Evolutionary conservation across 2,888 invertebrate species (phyloP).

Genomic region (Drosophila ustulata): DNA sequence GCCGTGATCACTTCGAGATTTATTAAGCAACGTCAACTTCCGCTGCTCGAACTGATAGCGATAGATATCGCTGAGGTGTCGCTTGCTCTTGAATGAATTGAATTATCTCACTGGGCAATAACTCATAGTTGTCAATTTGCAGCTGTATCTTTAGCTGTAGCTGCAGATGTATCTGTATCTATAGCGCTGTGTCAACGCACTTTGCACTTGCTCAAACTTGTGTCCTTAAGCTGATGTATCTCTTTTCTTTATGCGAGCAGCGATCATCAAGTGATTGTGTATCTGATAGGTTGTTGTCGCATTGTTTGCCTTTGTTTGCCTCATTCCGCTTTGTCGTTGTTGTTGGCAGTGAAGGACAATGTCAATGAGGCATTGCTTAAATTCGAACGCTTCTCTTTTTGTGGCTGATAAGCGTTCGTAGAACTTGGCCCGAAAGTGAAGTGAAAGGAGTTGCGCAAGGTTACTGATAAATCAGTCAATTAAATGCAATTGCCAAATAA

Average conservation of each 20-base stretch:
- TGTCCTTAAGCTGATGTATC: conserved; percentile 75
- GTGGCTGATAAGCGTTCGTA: conserved; percentile 65
- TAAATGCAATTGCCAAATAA: conserved; percentile 7
- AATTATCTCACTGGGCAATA: conserved; percentile 10
- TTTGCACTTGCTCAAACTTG: conserved; percentile 80
- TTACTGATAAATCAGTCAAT: conserved; percentile 17
- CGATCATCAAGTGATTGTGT: conserved; percentile 26
- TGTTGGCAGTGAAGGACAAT: conserved; percentile 76
- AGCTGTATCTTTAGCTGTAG: neutral
- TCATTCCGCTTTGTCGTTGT: conserved; percentile 49
- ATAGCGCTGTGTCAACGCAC: conserved; percentile 45
- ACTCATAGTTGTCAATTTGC: conserved; percentile 10
- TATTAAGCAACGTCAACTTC: conserved; percentile 30
- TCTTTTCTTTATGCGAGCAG: conserved; percentile 22
- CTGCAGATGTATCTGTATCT: conserved; percentile 10
- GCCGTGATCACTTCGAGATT: conserved; percentile 33
- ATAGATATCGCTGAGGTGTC: conserved; percentile 23
- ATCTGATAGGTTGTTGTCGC: conserved; percentile 45
- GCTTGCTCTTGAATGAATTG: conserved; percentile 25
- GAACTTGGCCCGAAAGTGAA: conserved; percentile 51
- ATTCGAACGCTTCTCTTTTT: conserved; percentile 35
- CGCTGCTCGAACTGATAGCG: conserved; percentile 24
- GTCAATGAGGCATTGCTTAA: conserved; percentile 59
- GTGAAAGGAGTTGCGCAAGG: conserved; percentile 51
- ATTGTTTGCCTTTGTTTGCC: conserved; percentile 66